Conservation (phyloP, 2,888 invertebrate species). For the Eutolmus rufibarbis region DNA sequence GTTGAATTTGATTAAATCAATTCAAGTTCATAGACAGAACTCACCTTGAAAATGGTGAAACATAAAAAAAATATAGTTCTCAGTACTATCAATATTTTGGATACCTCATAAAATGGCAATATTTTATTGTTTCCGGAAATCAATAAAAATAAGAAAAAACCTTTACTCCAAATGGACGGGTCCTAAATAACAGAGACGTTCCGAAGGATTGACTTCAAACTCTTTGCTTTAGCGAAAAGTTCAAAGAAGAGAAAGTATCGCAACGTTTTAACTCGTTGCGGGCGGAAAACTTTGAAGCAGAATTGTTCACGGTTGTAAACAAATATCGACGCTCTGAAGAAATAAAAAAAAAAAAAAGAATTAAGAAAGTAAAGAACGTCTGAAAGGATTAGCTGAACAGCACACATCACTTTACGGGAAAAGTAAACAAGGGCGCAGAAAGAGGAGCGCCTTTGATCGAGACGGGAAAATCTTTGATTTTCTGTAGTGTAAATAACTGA, state of each 20-base stretch:
- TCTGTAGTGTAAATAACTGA: conserved; percentile 13
- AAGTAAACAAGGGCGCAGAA: conserved; percentile 14
- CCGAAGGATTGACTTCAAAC: neutral
- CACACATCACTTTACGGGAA: conserved; percentile 16
- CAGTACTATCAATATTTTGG: neutral
- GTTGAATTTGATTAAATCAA: neutral
- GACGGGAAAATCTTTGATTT: conserved; percentile 23
- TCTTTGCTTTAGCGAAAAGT: conserved; percentile 20
- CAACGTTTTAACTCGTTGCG: neutral
- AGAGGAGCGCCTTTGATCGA: conserved; percentile 20
- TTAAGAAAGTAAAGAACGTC: neutral
- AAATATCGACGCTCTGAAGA: conserved; percentile 13
- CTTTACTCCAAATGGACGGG: neutral
- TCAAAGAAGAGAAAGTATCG: neutral
- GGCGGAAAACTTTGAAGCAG: conserved; percentile 9
- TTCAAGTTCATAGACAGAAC: neutral
- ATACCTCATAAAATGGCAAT: neutral
- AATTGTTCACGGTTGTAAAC: conserved; percentile 18
- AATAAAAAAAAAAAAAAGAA: neutral
- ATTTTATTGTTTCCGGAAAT: neutral
- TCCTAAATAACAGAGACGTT: neutral
- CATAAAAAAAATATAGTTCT: neutral
- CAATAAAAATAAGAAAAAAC: neutral
- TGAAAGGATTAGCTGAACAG: conserved; percentile 11
- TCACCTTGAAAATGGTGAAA: neutral